Evolutionary conservation across 2,888 invertebrate genomes (phyloP), one percentile per base, ranked within the genome.

Genomic region (Heliconius sara): DNA sequence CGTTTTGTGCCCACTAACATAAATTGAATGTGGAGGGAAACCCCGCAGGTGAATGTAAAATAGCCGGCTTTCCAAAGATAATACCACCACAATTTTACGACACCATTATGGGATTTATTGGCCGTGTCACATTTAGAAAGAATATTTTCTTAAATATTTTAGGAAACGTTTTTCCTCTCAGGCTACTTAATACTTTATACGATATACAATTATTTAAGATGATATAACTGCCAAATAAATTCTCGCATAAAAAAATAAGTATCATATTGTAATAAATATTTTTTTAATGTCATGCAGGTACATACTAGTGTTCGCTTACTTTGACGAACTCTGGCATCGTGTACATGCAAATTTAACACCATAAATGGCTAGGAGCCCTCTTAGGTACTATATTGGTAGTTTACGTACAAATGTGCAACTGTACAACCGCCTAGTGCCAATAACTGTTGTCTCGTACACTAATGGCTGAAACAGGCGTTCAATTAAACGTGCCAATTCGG

Each of bases 1-100:
- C 95, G 94, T 94, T 95, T 94, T 94, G 94, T 94, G 93, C 94
- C 93, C 94, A 94, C 94, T 94, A 95, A 95, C 95, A 94, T 95
- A 95, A 95, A 95, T 95, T 95, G 95, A 93, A 94, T 92, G 93
- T 90, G 91, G 92, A 94, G 94, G 94, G 92, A 93, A 94, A 92
- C 93, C 93, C 92, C 94, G 91, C 93, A 94, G 94, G 94, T 95
- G 94, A 95, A 95, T 95, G 94, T 94, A 94, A 94, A 94, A 95
- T 94, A 94, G 93, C 94, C 90, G 89, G 92, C 91, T 93, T 93
- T 93, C 93, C 93, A 94, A 92, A 94, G 94, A 94, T 94, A 95
- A 95, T 94, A 92, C 93, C 91, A 87, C 89, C 90, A 91, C 94
- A 95, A 94, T 94, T 94, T 94, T 95, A 94, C 93, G 94, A 93